phyloP scores from a whole-genome alignment of 2,113 vertebrate genomes.

The Amazona vittata region DNA sequence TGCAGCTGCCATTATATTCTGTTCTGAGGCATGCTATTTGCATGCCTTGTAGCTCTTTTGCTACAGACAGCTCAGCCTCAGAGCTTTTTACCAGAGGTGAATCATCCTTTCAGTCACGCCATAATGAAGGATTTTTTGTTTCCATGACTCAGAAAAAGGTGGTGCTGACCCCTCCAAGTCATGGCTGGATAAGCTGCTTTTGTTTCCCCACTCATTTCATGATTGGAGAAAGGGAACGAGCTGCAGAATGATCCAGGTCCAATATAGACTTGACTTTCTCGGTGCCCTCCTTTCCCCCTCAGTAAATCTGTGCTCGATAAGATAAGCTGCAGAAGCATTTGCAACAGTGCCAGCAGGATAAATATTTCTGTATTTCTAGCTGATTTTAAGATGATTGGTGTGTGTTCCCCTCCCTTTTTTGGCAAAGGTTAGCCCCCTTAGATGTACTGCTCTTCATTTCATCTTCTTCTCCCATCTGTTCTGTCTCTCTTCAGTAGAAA shows the following conservation, averaged over 20 bases:
- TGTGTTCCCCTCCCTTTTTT: conserved; percentile 28
- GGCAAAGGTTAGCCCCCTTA: conserved; percentile 40
- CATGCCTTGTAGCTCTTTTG: not conserved
- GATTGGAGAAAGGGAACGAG: not conserved
- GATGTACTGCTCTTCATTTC: conserved; percentile 21
- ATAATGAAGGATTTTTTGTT: not conserved
- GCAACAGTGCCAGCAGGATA: conserved; percentile 20
- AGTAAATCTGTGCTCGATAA: not conserved
- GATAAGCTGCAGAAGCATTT: not conserved
- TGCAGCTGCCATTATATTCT: not conserved
- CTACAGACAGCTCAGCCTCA: not conserved
- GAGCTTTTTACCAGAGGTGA: not conserved
- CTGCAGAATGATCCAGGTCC: not conserved
- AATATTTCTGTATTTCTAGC: conserved; percentile 49
- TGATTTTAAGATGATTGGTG: conserved; percentile 11
- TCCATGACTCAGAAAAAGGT: not conserved
- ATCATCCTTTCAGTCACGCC: not conserved
- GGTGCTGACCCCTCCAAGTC: not conserved
- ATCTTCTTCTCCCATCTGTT: conserved; percentile 50
- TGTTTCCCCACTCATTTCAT: not conserved
- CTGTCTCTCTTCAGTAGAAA: conserved; percentile 17
- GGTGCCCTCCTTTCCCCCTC: not conserved
- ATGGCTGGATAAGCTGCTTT: not conserved
- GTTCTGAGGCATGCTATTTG: not conserved
- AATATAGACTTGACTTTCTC: not conserved